These are phyloP conservation scores for Eumaeus atala DNA, from an alignment of 1,140 invertebrate genomes.

Conservation along the genomic window DNA sequence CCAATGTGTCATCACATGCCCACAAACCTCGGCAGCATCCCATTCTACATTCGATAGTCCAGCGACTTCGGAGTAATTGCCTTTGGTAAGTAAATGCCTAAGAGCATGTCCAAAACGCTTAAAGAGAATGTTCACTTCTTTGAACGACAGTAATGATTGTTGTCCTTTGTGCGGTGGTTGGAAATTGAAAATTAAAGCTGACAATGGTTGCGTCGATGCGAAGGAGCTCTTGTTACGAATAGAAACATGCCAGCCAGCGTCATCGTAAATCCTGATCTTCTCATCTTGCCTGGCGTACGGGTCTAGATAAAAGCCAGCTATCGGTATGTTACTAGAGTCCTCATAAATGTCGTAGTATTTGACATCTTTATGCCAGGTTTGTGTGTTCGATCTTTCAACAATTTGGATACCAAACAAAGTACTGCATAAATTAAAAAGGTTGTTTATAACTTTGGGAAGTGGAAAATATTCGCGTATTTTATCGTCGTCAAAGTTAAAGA, in stretches of 20 bases:
- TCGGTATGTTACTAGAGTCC: slow-evolving; percentile 77
- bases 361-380: slow-evolving; percentile 90
- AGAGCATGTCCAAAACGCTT: slow-evolving; percentile 89
- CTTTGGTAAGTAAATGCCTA: slow-evolving; percentile 86
- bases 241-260: slow-evolving; percentile 80
- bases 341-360: slow-evolving; percentile 89
- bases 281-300: slow-evolving; percentile 81
- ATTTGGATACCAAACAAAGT: slow-evolving; percentile 90
- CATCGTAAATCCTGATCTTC: slow-evolving; percentile 76
- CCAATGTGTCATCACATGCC: slow-evolving; percentile 88
- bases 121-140: slow-evolving; percentile 85
- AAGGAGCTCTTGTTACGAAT: slow-evolving; percentile 81
- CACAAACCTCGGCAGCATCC: slow-evolving; percentile 88
- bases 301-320: slow-evolving; percentile 90
- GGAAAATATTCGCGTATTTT: slow-evolving; percentile 89
- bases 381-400: slow-evolving; percentile 78
- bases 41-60: slow-evolving; percentile 92
- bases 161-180: slow-evolving; percentile 76
- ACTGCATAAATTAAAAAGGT: slow-evolving; percentile 84
- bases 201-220: slow-evolving; percentile 78
- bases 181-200: slow-evolving; percentile 90
- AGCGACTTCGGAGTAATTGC: slow-evolving; percentile 87
- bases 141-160: slow-evolving; percentile 83
- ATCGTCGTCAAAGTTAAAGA: slow-evolving; percentile 82
- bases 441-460: slow-evolving; percentile 82